A percentile compares a stretch with the other conserved stretches of the same genome.
phyloP scores from a whole-genome alignment of 2,113 vertebrate genomes.

The Mohoua ochrocephala region DNA sequence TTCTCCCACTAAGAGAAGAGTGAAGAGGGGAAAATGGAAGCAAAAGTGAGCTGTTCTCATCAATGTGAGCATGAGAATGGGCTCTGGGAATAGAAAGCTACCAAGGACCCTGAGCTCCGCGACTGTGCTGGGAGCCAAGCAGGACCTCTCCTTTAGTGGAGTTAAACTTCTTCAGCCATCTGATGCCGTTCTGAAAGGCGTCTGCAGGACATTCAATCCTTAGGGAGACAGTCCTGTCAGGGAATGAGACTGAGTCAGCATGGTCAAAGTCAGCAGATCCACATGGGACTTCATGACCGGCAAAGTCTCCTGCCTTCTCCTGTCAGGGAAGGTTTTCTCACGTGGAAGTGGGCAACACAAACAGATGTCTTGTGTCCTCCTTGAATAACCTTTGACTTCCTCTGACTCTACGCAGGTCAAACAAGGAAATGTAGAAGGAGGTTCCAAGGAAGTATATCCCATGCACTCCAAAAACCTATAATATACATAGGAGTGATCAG shows the following conservation, averaged over 20 bases:
- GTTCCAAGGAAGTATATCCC: neutral
- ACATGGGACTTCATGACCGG: neutral
- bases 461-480: neutral
- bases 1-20: conserved; percentile 50
- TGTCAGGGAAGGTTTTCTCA: neutral
- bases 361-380: neutral
- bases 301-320: neutral
- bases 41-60: neutral
- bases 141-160: neutral
- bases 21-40: neutral
- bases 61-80: neutral
- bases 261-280: neutral
- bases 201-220: neutral
- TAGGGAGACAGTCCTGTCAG: too few relatives aligned
- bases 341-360: neutral
- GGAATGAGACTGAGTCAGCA: neutral
- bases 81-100: neutral
- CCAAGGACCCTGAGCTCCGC: neutral
- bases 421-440: neutral
- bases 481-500: neutral
- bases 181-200: neutral
- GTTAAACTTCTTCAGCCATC: neutral
- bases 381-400: neutral
- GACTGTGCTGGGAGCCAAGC: neutral
- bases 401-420: neutral